These are phyloP conservation scores for Carcharodon carcharias DNA, from an alignment of 2,797 vertebrate species.

Conservation along the genomic window DNA sequence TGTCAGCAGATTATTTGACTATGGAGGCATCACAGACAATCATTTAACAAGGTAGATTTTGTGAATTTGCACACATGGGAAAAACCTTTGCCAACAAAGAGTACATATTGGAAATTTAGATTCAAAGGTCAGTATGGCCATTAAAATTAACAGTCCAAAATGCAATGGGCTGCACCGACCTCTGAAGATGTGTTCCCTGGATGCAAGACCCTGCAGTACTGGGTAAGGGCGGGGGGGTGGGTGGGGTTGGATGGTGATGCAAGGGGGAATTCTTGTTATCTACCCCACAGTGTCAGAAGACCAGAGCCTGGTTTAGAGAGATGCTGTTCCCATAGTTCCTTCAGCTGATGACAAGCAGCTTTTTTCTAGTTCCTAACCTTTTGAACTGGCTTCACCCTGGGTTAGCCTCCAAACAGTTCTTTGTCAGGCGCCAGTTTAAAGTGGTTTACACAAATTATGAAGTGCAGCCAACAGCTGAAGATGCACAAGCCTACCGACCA, in stretches of 20 bases:
- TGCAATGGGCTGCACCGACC: too few relatives aligned
- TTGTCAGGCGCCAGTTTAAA: neutral
- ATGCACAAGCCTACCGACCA: neutral
- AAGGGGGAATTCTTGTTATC: too few relatives aligned
- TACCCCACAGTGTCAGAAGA: neutral
- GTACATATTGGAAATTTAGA: neutral
- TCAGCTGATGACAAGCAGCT: neutral
- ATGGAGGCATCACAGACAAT: neutral
- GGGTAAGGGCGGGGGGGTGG: neutral
- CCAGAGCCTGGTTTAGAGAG: neutral
- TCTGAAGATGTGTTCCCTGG: neutral
- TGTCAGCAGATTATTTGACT: neutral
- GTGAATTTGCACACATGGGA: too few relatives aligned
- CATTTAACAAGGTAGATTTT: neutral
- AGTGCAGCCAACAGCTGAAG: neutral
- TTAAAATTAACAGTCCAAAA: neutral
- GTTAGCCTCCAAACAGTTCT: neutral
- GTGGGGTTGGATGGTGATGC: neutral
- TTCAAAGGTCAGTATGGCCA: neutral
- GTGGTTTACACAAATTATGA: constrained; percentile 8
- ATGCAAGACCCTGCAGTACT: neutral
- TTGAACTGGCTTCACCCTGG: neutral
- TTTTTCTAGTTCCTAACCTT: neutral
- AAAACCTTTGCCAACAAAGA: neutral
- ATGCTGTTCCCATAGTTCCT: neutral